These are phyloP conservation scores for Stenichneumon culpator DNA, from an alignment of 2,888 invertebrate species.

Conservation along the genomic window DNA sequence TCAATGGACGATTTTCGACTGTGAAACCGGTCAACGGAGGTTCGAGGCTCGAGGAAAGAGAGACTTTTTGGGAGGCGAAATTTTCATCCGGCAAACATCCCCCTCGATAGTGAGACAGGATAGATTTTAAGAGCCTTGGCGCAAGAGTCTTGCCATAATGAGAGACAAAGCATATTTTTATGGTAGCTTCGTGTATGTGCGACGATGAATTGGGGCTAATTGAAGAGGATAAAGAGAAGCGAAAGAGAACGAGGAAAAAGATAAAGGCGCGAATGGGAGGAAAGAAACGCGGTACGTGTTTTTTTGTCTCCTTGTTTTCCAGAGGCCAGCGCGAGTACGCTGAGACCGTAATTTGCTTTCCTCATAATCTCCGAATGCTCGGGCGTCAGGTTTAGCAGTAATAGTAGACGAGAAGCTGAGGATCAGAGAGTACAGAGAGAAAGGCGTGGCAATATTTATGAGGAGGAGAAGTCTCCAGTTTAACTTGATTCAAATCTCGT, in stretches of 20 bases:
- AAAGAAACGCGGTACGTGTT: conserved; percentile 61
- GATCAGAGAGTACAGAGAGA: conserved; percentile 18
- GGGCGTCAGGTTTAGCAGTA: conserved; percentile 20
- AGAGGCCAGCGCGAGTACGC: conserved; percentile 22
- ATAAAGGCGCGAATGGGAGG: conserved; percentile 12
- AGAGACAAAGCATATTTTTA: conserved; percentile 82
- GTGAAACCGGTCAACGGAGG: neutral
- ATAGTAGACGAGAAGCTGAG: neutral
- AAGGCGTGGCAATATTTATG: conserved; percentile 65
- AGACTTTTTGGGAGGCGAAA: conserved; percentile 16
- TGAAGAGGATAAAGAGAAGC: conserved; percentile 42
- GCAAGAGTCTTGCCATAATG: conserved; percentile 79
- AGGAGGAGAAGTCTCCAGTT: conserved; percentile 61
- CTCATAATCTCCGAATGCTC: conserved; percentile 16
- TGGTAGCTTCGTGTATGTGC: conserved; percentile 77
- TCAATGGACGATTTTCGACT: conserved; percentile 4
- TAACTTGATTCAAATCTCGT: conserved; percentile 61
- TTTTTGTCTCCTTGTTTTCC: conserved; percentile 40
- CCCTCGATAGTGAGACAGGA: conserved; percentile 48
- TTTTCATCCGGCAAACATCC: conserved; percentile 26
- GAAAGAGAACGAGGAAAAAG: conserved; percentile 37
- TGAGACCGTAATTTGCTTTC: conserved; percentile 21
- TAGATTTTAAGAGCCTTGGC: conserved; percentile 76
- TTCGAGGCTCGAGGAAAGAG: conserved; percentile 22
- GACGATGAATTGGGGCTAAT: conserved; percentile 63